phyloP scores from a whole-genome alignment of 2,888 invertebrate species.

The Drosophila dives region DNA sequence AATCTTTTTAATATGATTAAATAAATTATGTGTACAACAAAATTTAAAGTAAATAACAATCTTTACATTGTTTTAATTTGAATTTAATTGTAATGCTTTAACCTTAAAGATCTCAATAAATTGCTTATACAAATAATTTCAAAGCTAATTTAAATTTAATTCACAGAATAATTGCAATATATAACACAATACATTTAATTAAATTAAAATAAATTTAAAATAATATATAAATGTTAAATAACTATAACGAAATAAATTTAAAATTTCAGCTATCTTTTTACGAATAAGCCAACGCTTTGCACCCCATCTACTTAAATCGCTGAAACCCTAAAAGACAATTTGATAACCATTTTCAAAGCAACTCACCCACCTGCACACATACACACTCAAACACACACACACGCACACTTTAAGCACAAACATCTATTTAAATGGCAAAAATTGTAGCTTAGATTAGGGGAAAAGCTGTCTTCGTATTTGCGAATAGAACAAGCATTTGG shows the following conservation, averaged over 20 bases:
- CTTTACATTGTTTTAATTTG: background rate
- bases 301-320: constrained; percentile 16
- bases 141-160: background rate
- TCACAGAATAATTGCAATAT: background rate
- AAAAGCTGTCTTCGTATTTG: constrained; percentile 44
- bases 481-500: constrained; percentile 48
- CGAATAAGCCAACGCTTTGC: constrained; percentile 24
- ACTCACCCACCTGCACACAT: constrained; percentile 6
- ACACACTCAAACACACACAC: background rate
- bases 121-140: background rate
- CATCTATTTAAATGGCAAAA: constrained; percentile 31
- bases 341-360: constrained; percentile 35
- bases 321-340: constrained; percentile 44
- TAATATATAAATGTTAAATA: background rate
- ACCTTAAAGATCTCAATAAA: background rate
- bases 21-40: background rate
- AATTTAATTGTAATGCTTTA: background rate
- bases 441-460: constrained; percentile 51
- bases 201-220: background rate
- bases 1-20: background rate
- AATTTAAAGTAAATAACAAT: background rate
- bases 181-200: background rate
- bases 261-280: constrained; percentile 1
- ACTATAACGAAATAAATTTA: background rate
- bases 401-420: constrained; percentile 3